Conservation (phyloP, 2,113 vertebrate genomes). For the Ictidomys tridecemlineatus region DNA sequence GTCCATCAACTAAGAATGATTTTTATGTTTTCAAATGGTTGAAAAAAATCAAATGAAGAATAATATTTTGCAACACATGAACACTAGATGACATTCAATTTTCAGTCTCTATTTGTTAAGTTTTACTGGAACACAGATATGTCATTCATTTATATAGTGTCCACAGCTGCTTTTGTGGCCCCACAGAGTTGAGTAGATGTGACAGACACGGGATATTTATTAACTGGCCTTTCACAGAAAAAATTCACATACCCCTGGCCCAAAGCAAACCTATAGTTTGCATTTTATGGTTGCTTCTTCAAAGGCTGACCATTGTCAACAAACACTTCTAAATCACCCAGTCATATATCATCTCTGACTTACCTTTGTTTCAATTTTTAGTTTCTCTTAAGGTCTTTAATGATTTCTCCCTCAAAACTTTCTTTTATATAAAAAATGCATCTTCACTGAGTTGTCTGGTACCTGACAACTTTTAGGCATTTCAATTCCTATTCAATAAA, state of each 20-base stretch:
- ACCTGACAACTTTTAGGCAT: not conserved
- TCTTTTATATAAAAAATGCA: not conserved
- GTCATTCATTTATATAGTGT: not conserved
- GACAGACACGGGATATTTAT: not conserved
- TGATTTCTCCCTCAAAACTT: constrained; percentile 30
- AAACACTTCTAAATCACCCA: not conserved
- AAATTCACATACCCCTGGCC: not conserved
- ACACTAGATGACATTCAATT: not conserved
- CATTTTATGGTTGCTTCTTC: constrained; percentile 19
- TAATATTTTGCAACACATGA: not conserved
- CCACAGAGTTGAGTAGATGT: not conserved
- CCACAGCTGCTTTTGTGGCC: not conserved
- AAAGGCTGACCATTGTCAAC: not conserved
- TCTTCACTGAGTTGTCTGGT: not conserved
- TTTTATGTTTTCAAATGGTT: constrained; percentile 44
- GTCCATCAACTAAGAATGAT: not conserved
- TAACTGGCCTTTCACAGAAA: not conserved
- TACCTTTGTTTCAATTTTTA: constrained; percentile 39
- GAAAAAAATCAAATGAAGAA: not conserved
- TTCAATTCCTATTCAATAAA: not conserved
- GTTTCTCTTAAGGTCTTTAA: not conserved
- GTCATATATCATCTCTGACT: not conserved
- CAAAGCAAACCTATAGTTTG: not conserved
- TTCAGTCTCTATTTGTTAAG: not conserved
- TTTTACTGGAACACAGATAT: not conserved